Base-by-base conservation (phyloP, 2,797 vertebrate genomes). In the Coregonus sp. region DNA sequence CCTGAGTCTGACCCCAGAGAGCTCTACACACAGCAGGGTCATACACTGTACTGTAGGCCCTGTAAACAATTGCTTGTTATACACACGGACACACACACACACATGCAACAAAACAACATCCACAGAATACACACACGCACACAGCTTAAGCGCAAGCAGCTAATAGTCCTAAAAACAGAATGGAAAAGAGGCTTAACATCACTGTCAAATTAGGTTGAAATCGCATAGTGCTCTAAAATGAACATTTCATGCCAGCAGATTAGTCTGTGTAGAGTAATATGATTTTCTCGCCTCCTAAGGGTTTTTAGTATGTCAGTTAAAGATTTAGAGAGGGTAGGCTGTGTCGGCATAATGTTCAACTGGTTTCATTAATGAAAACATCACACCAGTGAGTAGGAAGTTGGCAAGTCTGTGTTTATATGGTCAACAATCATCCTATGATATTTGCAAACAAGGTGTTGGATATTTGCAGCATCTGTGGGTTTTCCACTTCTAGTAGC, bases 221-320 rank as follows among this genome's bases (percentile, higher is more conserved):
- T 66, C 33, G 20, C 29, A 66, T 31, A 12, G 25, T 66, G 11
- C 63, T 66, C 9, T 66, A 29, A 66, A 29, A 66, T 66, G 29
- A 66, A 66, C 16, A 68, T 72, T 50, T 72, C 20, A 29, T 72
- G 20, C 20, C 70, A 51, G 11, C 70, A 71, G 47, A 16, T 52
- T 71, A 25, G 40, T 51, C 70, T 51, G 70, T 52, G 70, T 71
- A 15, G 15, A 25, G n/a, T 29, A 29, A 70, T n/a, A 9, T n/a
- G 68, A 70, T 70, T 70, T 25, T 69, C 16, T 20, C 14, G 68
- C 35, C 9, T 70, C 68, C 70, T 71, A 15, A 20, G 47, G 47
- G 5, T 72, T 29, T 29, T 72, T 72, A 33, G 31, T 67, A 33
- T 67, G 29, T 67, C 5, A 33, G 65, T 31, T 35, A 67, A 67